These are phyloP conservation scores for Meloe dianella DNA, from an alignment of 2,888 invertebrate genomes.

Conservation along the genomic window DNA sequence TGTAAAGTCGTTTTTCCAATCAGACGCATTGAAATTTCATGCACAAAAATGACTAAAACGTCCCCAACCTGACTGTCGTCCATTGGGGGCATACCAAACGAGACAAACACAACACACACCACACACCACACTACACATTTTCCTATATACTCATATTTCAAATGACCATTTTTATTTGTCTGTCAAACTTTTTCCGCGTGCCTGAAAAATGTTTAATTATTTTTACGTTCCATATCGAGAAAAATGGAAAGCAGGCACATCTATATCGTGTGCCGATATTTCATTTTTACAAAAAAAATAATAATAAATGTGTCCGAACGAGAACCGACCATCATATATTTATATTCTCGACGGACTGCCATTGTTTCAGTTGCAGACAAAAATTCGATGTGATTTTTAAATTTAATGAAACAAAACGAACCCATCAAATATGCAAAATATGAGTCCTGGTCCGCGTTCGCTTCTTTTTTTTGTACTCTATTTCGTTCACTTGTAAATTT, in stretches of 20 bases:
- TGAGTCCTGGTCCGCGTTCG: slow-evolving; percentile 43
- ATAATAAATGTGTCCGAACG: slow-evolving; percentile 56
- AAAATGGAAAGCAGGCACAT: slow-evolving; percentile 55
- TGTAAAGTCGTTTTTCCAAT: slow-evolving; percentile 57
- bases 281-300: slow-evolving; percentile 48
- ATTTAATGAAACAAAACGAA: slow-evolving; percentile 59
- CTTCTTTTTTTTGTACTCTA: slow-evolving; percentile 24
- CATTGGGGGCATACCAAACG: slow-evolving; percentile 45
- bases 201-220: slow-evolving; percentile 63
- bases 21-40: slow-evolving; percentile 56
- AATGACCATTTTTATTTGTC: slow-evolving; percentile 62
- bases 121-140: slow-evolving; percentile 48
- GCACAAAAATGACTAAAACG: slow-evolving; percentile 50
- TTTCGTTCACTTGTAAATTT: slow-evolving; percentile 52
- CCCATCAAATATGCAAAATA: slow-evolving; percentile 59
- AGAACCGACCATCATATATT: slow-evolving; percentile 60
- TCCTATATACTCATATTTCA: slow-evolving; percentile 61
- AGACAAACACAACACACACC: too few species aligned
- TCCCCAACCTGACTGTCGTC: slow-evolving; percentile 34
- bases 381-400: slow-evolving; percentile 60
- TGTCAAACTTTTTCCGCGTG: slow-evolving; percentile 62
- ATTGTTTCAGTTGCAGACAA: slow-evolving; percentile 58
- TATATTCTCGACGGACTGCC: slow-evolving; percentile 59
- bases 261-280: slow-evolving; percentile 59
- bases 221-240: slow-evolving; percentile 62